Evolutionary conservation across 2,113 vertebrate genomes (phyloP), one percentile per base, ranked within the genome.

Genomic region (Parotia lawesii): DNA sequence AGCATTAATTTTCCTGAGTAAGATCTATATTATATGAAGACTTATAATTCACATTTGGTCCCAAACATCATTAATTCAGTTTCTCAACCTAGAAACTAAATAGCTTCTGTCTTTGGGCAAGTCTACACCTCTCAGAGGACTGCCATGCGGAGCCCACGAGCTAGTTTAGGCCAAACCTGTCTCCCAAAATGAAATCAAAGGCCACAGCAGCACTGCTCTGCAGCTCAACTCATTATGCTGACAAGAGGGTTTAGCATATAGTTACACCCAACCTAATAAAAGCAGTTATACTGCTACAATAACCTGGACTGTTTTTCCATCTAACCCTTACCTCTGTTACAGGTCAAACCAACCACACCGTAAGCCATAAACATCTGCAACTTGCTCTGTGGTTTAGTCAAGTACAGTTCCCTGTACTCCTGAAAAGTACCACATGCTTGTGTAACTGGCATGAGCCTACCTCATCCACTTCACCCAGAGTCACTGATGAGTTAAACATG

Each of bases 41-140:
- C 48, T 64, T 67, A 9, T 17, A 96, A 91, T 66, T 91, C 81
- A 73, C 67, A 38, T 67, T 87, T 93, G 42, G 71, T 89, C 67
- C 82, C 71, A 96, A 92, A 56, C n/a, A 78, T 64, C 60, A 94
- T 89, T 94, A 96, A 94, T 91, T 75, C 80, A 85, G 50, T 76
- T 94, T 95, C 93, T 93, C 81, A 92, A 70, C 28, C n/a, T 54
- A 91, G 75, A 88, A 91, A 85, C 82, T 64, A 62, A 95, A 83
- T 18, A 87, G 85, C 64, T 90, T 73, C 64, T 94, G 72, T 77
- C 90, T 90, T 27, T 73, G 71, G 92, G 71, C 94, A 94, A 93
- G 88, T 17, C 67, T 90, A 29, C 42, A 83, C 71, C 51, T 87
- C 92, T 58, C 71, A 29, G 33, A 24, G 33, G 51, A 80, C 16